These are phyloP conservation scores for Alauda arvensis DNA, from an alignment of 2,797 vertebrate genomes.

Conservation along the genomic window DNA sequence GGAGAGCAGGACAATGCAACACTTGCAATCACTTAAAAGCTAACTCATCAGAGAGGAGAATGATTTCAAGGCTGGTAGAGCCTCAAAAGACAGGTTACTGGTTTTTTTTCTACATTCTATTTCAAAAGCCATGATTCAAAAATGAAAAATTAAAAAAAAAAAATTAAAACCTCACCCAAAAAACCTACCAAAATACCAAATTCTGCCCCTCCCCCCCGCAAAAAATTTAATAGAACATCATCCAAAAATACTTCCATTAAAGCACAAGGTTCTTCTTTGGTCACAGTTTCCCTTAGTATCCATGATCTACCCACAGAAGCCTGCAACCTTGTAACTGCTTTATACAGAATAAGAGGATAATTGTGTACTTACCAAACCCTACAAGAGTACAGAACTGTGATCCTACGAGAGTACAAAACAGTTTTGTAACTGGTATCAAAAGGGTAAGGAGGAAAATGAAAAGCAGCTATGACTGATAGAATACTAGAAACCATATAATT, in stretches of 20 bases:
- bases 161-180: not conserved
- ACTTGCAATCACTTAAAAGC: not conserved
- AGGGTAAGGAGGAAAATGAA: rapidly evolving
- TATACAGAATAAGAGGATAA: not conserved
- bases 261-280: not conserved
- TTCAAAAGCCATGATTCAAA: not conserved
- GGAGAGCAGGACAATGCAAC: not conserved
- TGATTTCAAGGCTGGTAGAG: not conserved
- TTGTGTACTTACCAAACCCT: not conserved
- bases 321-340: not conserved
- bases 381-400: not conserved
- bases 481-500: not conserved
- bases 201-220: too few species aligned
- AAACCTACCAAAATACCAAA: not conserved
- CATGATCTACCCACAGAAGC: not conserved
- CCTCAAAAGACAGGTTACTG: not conserved
- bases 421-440: not conserved
- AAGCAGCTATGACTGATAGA: not conserved
- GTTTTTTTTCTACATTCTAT: not conserved
- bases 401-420: not conserved
- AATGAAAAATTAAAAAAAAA: not conserved
- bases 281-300: not conserved
- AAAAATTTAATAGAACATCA: not conserved
- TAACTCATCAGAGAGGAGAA: not conserved
- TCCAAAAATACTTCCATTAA: not conserved